Conservation (phyloP, 2,888 invertebrate genomes). For the Lymantria monacha region DNA sequence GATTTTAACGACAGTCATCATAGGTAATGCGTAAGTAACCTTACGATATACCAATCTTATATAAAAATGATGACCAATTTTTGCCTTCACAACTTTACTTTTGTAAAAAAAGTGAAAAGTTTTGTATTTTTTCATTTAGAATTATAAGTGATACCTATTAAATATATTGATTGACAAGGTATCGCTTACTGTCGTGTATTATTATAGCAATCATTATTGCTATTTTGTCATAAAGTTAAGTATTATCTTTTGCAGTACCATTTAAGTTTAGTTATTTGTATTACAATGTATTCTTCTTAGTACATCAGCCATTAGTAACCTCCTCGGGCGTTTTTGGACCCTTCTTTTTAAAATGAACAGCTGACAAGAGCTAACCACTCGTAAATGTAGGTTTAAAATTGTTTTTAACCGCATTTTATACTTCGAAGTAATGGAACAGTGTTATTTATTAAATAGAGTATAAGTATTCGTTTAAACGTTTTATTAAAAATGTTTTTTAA, state of each 20-base stretch:
- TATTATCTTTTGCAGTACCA: neutral
- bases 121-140: too few species aligned
- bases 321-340: too few species aligned
- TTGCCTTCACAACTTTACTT: neutral
- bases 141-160: neutral
- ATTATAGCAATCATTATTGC: neutral
- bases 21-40: slow-evolving; percentile 35
- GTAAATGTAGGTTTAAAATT: too few species aligned
- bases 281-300: neutral
- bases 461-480: too few species aligned
- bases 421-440: too few species aligned
- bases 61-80: neutral
- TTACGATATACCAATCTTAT: slow-evolving; percentile 20
- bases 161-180: neutral
- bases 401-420: too few species aligned
- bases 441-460: too few species aligned
- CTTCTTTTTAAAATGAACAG: too few species aligned
- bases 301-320: neutral
- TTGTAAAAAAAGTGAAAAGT: neutral
- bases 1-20: slow-evolving; percentile 44
- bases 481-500: too few species aligned
- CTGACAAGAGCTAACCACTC: too few species aligned
- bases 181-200: neutral
- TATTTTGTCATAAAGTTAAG: neutral
- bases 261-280: neutral